phyloP scores from a whole-genome alignment of 2,888 invertebrate species.

The Macrosiphum euphorbiae region DNA sequence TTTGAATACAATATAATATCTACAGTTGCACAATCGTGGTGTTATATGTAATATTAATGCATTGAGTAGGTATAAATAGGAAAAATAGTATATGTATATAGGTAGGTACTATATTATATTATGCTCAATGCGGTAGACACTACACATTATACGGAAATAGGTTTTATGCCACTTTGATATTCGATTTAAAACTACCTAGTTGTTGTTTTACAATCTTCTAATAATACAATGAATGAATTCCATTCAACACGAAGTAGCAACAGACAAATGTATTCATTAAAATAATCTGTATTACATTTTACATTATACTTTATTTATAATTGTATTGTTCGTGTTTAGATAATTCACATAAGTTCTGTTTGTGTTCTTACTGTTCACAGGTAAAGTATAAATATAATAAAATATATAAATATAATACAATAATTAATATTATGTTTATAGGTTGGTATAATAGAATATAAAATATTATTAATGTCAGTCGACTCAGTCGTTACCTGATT shows the following conservation, averaged over 20 bases:
- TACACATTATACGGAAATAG: background rate
- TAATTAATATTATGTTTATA: background rate
- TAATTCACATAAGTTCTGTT: background rate
- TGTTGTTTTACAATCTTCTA: background rate
- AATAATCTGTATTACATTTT: background rate
- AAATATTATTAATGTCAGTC: background rate
- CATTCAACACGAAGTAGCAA: background rate
- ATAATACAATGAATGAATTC: background rate
- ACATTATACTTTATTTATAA: background rate
- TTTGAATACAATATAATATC: background rate
- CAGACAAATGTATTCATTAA: background rate
- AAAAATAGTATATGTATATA: background rate
- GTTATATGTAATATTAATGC: background rate
- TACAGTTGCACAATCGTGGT: background rate
- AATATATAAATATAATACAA: background rate
- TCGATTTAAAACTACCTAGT: background rate
- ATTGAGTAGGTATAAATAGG: background rate
- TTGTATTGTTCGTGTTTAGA: too few species aligned
- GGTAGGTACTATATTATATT: background rate
- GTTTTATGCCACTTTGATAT: background rate
- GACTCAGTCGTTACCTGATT: conserved; percentile 27
- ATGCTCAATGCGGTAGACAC: background rate
- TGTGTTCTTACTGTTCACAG: background rate
- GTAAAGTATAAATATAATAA: background rate
- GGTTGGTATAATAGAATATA: background rate